phyloP scores from a whole-genome alignment of 1,140 invertebrate genomes.

The Lucilia cuprina region DNA sequence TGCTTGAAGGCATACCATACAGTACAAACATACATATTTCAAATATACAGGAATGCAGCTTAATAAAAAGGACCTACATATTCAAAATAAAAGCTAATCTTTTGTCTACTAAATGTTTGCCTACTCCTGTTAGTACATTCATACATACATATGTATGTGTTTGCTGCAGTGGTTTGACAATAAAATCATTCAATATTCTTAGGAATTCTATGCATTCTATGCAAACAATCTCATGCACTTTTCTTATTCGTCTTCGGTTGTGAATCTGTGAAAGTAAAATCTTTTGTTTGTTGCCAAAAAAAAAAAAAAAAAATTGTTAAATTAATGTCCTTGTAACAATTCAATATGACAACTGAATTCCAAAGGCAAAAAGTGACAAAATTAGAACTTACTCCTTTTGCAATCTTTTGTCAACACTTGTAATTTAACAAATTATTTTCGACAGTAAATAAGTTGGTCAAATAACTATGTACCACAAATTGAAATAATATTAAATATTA shows the following conservation, averaged over 20 bases:
- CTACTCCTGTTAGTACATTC: background rate
- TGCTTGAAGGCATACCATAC: background rate
- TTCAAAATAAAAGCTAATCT: too few relatives aligned
- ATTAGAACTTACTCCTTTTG: background rate
- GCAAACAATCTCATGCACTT: background rate
- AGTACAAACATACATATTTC: too few relatives aligned
- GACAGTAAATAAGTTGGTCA: background rate
- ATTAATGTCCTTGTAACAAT: slow-evolving; percentile 34
- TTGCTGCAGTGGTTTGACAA: background rate
- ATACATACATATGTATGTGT: background rate
- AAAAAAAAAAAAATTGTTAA: background rate
- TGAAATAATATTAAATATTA: too few relatives aligned
- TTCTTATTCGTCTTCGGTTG: background rate
- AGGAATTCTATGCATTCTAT: background rate
- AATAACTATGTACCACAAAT: too few relatives aligned
- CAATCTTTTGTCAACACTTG: background rate
- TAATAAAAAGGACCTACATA: too few relatives aligned
- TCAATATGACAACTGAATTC: slow-evolving; percentile 22
- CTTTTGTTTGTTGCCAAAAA: slow-evolving; percentile 23
- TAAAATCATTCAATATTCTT: slow-evolving; percentile 1
- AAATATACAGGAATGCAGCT: too few relatives aligned
- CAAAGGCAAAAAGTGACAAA: background rate
- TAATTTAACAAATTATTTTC: background rate
- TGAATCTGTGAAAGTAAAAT: slow-evolving; percentile 13
- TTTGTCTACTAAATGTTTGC: too few relatives aligned